phyloP scores from a whole-genome alignment of 1,140 invertebrate genomes.

The Pachypeltis micranthus region DNA sequence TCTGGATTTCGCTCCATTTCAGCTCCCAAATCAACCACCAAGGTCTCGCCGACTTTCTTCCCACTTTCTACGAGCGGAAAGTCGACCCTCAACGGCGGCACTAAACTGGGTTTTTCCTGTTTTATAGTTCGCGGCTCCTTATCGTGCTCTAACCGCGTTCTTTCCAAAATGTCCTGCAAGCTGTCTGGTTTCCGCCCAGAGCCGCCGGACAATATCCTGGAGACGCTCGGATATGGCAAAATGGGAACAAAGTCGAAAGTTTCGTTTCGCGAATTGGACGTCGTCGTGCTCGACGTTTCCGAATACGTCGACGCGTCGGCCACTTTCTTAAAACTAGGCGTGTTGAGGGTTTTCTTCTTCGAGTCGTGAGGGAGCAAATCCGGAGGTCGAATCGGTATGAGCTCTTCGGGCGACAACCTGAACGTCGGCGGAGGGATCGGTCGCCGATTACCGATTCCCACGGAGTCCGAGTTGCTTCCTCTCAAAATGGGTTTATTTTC shows the following conservation, averaged over 20 bases:
- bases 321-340: conserved; percentile 39
- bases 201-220: conserved; percentile 60
- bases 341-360: conserved; percentile 59
- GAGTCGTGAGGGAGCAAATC: conserved; percentile 37
- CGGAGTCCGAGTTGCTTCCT: conserved; percentile 42
- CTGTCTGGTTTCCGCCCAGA: conserved; percentile 68
- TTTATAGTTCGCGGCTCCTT: conserved; percentile 27
- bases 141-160: conserved; percentile 24
- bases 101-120: conserved; percentile 24
- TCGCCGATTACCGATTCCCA: conserved; percentile 20
- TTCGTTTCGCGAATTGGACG: conserved; percentile 33
- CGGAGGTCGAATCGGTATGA: conserved; percentile 61
- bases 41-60: neutral
- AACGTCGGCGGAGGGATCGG: conserved; percentile 55
- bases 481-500: conserved; percentile 69
- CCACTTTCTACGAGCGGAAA: conserved; percentile 9
- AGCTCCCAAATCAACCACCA: neutral
- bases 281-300: conserved; percentile 27
- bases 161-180: conserved; percentile 34
- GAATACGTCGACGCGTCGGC: conserved; percentile 26
- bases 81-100: conserved; percentile 21
- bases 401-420: conserved; percentile 58
- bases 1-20: conserved; percentile 6
- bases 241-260: conserved; percentile 44
- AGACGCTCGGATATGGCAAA: conserved; percentile 56